Percentiles rank a stretch among this genome's conserved stretches.
Conservation (phyloP, 2,888 invertebrate genomes). For the Chloroclystis v-ata region DNA sequence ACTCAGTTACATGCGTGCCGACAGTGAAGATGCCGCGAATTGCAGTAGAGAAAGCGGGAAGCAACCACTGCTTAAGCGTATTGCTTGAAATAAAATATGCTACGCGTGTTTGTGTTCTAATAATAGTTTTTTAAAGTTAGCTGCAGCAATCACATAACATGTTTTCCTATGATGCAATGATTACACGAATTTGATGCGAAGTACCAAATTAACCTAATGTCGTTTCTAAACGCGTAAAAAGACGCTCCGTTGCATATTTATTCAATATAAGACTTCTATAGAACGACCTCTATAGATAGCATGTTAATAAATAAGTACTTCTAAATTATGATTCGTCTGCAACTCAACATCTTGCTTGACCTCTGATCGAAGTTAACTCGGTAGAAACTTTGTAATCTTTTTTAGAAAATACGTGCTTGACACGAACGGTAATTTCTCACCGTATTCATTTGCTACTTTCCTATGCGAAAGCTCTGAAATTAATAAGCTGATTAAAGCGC, state of each 20-base stretch:
- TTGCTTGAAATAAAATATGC: slow-evolving; percentile 24
- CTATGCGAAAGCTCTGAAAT: slow-evolving; percentile 28
- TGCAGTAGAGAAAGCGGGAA: slow-evolving; percentile 33
- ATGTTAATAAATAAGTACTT: no score
- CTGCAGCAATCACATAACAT: slow-evolving; percentile 12
- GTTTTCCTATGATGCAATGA: slow-evolving; percentile 14
- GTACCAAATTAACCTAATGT: not conserved
- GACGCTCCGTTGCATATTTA: no score
- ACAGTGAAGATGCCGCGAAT: slow-evolving; percentile 27
- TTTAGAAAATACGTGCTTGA: not conserved
- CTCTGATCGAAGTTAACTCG: no score
- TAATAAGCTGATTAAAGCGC: slow-evolving; percentile 35
- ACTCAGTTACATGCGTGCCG: slow-evolving; percentile 25
- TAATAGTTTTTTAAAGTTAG: slow-evolving; percentile 16
- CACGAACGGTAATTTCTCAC: not conserved
- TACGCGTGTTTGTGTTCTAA: slow-evolving; percentile 24
- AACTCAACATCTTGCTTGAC: no score
- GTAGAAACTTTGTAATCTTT: not conserved
- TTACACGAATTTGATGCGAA: not conserved
- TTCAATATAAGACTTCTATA: no score
- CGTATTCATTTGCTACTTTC: slow-evolving; percentile 14
- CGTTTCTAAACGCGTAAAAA: not conserved
- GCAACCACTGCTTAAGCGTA: slow-evolving; percentile 25
- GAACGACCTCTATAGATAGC: no score
- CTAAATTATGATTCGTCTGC: no score